Evolutionary conservation across 53 echinoderm and acorn worm species (phyloP).

Genomic region (Temnopleurus reevesii): DNA sequence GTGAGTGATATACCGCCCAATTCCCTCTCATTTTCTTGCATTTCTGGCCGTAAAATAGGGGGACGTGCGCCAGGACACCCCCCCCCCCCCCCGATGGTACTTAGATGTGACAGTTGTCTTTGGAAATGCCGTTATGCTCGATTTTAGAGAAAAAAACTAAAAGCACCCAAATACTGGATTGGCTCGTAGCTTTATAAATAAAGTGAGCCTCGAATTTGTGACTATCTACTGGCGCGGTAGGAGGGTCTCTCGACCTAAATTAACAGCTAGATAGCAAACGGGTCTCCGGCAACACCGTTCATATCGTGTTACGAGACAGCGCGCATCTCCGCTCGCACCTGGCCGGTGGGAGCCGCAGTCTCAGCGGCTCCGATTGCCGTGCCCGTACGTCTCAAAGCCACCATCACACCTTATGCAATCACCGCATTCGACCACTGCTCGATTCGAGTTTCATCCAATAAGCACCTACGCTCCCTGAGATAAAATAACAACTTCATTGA

Average conservation of each 20-base stretch:
- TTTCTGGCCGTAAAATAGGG: no score
- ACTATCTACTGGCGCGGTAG: constrained; percentile 13
- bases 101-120: no score
- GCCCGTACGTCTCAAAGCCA: constrained; percentile 3
- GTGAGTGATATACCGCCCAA: no score
- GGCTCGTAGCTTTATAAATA: no score
- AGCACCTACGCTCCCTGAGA: constrained; percentile 42
- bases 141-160: no score
- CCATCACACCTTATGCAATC: constrained; percentile 19
- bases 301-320: constrained; percentile 47
- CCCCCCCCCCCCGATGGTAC: no score
- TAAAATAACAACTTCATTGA: constrained; percentile 62
- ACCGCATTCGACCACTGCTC: constrained; percentile 14
- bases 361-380: constrained; percentile 42
- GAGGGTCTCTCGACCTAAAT: constrained; percentile 57
- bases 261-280: constrained; percentile 33
- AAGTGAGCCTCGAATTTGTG: constrained; percentile 1
- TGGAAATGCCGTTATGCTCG: no score
- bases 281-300: not conserved
- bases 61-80: no score
- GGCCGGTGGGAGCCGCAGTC: constrained; percentile 42
- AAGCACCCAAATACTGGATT: no score
- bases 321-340: constrained; percentile 52
- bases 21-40: no score
- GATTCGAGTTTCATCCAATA: constrained; percentile 56